Conservation (phyloP, 2,797 vertebrate genomes). For the Luscinia luscinia region DNA sequence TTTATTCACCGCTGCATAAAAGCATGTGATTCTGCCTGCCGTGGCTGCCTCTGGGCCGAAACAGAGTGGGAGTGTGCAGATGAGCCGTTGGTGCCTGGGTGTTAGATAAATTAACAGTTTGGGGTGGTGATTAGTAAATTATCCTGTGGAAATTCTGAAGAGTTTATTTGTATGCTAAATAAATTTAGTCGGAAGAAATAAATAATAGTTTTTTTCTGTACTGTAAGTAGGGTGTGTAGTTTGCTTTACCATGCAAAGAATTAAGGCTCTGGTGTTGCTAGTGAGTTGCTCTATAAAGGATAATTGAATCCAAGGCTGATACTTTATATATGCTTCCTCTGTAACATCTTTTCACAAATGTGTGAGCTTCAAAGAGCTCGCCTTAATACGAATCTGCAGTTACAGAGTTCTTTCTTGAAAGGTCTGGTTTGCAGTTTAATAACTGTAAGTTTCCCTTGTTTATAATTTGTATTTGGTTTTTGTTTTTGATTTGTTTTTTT, state of each 20-base stretch:
- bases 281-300: background rate
- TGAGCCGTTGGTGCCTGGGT: background rate
- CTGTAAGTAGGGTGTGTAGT: background rate
- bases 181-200: background rate
- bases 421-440: background rate
- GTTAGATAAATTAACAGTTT: slow-evolving; percentile 1
- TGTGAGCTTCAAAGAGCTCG: background rate
- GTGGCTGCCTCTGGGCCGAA: background rate
- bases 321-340: background rate
- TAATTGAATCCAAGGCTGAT: background rate
- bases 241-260: background rate
- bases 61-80: background rate
- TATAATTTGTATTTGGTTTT: background rate
- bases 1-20: background rate
- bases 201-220: background rate
- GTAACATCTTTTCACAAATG: background rate
- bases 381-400: background rate
- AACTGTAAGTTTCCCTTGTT: background rate
- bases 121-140: background rate
- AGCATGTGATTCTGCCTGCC: background rate
- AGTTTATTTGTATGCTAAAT: slow-evolving; percentile 21
- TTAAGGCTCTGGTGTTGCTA: background rate
- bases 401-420: background rate
- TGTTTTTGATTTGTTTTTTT: background rate
- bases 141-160: background rate